Evolutionary conservation across 2,888 invertebrate genomes (phyloP), one percentile per base, ranked within the genome.

Genomic region (Branchipolynoe longqiensis): DNA sequence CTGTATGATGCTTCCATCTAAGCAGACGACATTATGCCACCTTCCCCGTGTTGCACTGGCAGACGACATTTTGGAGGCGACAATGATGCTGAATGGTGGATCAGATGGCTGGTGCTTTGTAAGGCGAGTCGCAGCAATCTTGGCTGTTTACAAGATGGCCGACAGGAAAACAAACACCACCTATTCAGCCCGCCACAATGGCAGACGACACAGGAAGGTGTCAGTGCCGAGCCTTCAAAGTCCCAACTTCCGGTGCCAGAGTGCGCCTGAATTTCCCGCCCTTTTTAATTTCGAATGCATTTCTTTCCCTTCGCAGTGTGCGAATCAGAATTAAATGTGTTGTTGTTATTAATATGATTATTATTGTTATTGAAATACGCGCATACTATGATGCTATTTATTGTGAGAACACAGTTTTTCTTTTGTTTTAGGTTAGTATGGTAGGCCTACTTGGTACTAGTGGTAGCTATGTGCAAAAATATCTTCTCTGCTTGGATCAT

Each of bases 101-200:
- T 78, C 78, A 78, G 54, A 48, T 78, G 18, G 78, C 78, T 54
- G 14, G 48, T 25, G 31, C 78, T 54, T 78, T 78, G 78, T 78
- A 41, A 74, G 48, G 28, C 28, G 48, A n/a, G 18, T n/a, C 31
- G 78, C 25, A 48, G 48, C 31, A n/a, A 41, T 48, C 78, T 78
- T 78, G 41, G 78, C 48, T 78, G 78, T 78, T 78, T 78, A 78
- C 48, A 78, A 41, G 28, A 28, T 41, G 48, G 40, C 78, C 78
- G 28, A 25, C 1, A 78, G 78, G 78, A 78, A 41, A 78, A 78
- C 78, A 78, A 78, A 78, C 54, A 78, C 78, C 78, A 48, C 41
- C 78, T 18, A 78, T 78, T 78, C 48, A 78, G 25, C 1, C 31
- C 78, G 4, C 36, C 36, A 69, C 69, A 69, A 69, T 69, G 36